Evolutionary conservation across 2,888 invertebrate genomes (phyloP).

Genomic region (Onchidella celtica): DNA sequence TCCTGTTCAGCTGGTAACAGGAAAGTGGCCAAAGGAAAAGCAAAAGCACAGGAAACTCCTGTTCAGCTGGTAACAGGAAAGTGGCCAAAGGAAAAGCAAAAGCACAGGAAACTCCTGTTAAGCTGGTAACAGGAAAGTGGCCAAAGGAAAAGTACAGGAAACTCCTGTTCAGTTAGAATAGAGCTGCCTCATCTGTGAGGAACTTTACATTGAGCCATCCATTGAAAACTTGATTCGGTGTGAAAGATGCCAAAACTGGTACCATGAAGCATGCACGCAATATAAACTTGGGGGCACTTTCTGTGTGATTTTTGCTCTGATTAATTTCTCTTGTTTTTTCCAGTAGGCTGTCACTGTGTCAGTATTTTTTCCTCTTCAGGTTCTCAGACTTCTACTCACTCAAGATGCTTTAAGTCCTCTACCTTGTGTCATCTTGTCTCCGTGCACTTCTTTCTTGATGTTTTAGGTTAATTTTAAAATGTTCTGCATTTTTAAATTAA

Average conservation of each 20-base stretch:
- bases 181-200: constrained; percentile 11
- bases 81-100: background rate
- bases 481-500: background rate
- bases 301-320: constrained; percentile 1
- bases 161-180: background rate
- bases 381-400: background rate
- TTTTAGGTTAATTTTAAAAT: background rate
- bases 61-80: background rate
- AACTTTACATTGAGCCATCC: constrained; percentile 7
- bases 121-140: background rate
- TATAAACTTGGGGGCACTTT: background rate
- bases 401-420: background rate
- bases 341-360: background rate
- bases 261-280: constrained; percentile 5
- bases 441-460: background rate
- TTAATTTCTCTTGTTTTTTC: background rate
- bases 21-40: background rate
- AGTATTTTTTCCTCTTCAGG: background rate
- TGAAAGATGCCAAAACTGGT: background rate
- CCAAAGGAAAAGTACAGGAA: background rate
- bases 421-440: background rate
- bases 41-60: constrained; percentile 19
- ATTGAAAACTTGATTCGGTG: constrained; percentile 15
- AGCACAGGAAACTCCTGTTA: no score
- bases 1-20: background rate